Evolutionary conservation across 2,797 vertebrate genomes (phyloP).

Genomic region (Xiphorhynchus erythropygius): DNA sequence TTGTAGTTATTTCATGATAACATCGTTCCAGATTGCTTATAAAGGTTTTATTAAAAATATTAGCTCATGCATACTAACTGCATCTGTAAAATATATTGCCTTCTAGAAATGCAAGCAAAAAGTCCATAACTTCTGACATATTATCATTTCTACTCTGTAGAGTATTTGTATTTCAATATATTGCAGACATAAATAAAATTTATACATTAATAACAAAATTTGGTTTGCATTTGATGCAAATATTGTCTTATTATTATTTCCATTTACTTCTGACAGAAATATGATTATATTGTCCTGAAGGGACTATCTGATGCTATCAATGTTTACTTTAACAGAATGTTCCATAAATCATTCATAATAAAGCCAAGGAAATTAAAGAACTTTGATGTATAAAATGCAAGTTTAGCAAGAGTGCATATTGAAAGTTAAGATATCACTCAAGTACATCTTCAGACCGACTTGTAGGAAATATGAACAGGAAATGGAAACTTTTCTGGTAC

Average conservation of each 20-base stretch:
- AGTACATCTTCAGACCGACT: conserved; percentile 42
- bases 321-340: conserved; percentile 35
- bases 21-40: background rate
- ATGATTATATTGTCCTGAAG: conserved; percentile 37
- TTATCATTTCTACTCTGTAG: background rate
- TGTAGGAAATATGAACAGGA: conserved; percentile 54
- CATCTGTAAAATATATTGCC: background rate
- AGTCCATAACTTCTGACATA: background rate
- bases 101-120: background rate
- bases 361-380: conserved; percentile 62
- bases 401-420: conserved; percentile 1
- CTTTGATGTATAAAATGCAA: conserved; percentile 51
- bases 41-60: background rate
- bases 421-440: conserved; percentile 33
- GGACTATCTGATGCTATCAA: conserved; percentile 21
- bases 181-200: background rate
- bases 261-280: conserved; percentile 8
- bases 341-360: conserved; percentile 53
- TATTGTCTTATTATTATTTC: background rate
- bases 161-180: background rate
- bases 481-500: background rate
- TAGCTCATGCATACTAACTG: background rate
- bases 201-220: background rate
- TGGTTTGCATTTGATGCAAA: background rate
- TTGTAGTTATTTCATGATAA: background rate